Conservation (phyloP, 2,797 vertebrate species). For the Anguilla megastoma region DNA sequence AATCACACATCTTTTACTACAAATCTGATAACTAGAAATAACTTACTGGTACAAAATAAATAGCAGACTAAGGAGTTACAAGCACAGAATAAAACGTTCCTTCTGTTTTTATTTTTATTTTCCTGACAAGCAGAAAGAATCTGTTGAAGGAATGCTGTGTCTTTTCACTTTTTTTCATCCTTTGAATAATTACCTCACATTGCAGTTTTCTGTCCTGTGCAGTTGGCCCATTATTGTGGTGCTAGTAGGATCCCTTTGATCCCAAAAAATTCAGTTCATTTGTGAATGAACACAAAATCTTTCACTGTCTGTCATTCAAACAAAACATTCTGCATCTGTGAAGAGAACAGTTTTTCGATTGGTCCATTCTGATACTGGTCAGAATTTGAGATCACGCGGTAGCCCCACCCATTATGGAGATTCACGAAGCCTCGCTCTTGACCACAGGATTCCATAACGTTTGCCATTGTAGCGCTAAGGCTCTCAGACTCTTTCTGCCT, state of each 20-base stretch:
- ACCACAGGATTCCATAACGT: neutral
- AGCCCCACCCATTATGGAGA: neutral
- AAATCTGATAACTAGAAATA: neutral
- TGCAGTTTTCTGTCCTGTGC: no score
- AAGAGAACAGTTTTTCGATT: neutral
- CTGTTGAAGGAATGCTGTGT: neutral
- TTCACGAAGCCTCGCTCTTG: neutral
- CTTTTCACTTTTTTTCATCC: no score
- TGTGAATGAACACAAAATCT: neutral
- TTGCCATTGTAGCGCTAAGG: slow-evolving; percentile 28
- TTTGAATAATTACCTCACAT: no score
- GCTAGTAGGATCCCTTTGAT: neutral
- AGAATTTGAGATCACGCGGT: neutral
- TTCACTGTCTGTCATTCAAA: neutral
- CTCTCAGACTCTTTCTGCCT: slow-evolving; percentile 29
- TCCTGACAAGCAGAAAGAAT: neutral
- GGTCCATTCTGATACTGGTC: neutral
- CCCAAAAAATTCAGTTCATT: no score
- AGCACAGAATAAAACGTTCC: neutral
- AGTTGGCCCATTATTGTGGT: neutral
- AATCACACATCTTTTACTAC: neutral
- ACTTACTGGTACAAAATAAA: neutral
- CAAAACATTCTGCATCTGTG: neutral
- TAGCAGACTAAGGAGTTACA: neutral
- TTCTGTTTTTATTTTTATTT: neutral